Percentiles rank a stretch among this genome's conserved stretches.
phyloP scores from a whole-genome alignment of 2,797 vertebrate species.

The Crypturellus tataupa region DNA sequence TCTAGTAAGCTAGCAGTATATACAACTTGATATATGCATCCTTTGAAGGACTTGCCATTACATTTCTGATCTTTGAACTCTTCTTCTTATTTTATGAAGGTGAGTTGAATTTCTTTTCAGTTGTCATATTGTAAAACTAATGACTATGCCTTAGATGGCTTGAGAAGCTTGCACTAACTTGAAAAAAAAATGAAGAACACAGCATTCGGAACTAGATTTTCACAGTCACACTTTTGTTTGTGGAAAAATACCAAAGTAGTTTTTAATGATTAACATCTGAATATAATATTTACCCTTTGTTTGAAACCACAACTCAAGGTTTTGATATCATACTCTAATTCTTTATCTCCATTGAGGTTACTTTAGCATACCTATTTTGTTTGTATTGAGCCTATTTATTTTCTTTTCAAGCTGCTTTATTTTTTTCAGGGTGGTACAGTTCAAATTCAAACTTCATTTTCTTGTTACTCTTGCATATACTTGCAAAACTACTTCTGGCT shows the following conservation, averaged over 20 bases:
- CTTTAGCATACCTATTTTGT: not conserved
- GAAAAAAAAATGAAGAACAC: conserved; percentile 5
- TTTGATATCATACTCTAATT: conserved; percentile 2
- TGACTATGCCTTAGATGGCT: conserved; percentile 35
- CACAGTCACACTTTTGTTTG: not conserved
- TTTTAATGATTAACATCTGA: conserved; percentile 38
- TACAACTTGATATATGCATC: not conserved
- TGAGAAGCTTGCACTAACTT: not conserved
- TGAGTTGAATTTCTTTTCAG: conserved; percentile 38
- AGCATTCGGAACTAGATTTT: not conserved
- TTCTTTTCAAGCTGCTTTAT: conserved; percentile 28
- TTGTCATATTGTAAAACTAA: conserved; percentile 65
- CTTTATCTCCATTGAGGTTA: not conserved
- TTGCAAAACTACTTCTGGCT: conserved; percentile 11
- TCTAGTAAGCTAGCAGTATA: conserved; percentile 47
- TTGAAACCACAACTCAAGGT: not conserved
- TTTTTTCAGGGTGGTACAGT: conserved; percentile 10
- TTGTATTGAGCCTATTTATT: conserved; percentile 14
- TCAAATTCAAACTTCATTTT: not conserved
- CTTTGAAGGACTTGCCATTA: conserved; percentile 75
- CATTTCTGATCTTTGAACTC: conserved; percentile 78
- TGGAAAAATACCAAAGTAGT: conserved; percentile 5
- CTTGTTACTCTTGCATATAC: conserved; percentile 30
- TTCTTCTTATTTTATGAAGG: conserved; percentile 59
- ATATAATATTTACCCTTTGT: conserved; percentile 3